Evolutionary conservation across 2,888 invertebrate genomes (phyloP).

Genomic region (Dryococelus australis): DNA sequence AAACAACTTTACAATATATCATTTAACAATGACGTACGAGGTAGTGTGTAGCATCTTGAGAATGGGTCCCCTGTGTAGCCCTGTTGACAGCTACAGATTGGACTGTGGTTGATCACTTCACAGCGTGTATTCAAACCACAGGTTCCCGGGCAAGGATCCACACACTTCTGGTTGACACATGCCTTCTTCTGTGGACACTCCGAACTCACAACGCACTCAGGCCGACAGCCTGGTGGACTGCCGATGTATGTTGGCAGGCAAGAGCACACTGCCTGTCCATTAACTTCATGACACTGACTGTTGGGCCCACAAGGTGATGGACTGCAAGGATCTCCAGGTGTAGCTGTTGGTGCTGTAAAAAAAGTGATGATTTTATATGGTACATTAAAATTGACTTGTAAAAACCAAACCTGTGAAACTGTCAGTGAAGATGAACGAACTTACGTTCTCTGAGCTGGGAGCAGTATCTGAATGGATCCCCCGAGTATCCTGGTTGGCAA

Average conservation of each 20-base stretch:
- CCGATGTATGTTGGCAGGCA: slow-evolving; percentile 79
- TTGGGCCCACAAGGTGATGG: slow-evolving; percentile 54
- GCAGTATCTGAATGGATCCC: slow-evolving; percentile 66
- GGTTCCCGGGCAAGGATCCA: slow-evolving; percentile 57
- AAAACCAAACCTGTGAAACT: too few relatives aligned
- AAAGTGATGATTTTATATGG: background rate
- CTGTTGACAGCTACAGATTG: slow-evolving; percentile 59
- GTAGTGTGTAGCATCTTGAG: slow-evolving; percentile 70
- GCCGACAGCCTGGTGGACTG: slow-evolving; percentile 69
- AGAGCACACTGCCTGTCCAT: slow-evolving; percentile 80
- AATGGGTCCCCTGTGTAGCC: slow-evolving; percentile 78
- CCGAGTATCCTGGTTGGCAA: slow-evolving; percentile 59
- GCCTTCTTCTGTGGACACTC: slow-evolving; percentile 67
- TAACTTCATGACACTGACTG: slow-evolving; percentile 56
- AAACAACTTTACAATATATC: too few relatives aligned
- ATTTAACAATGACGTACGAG: slow-evolving; percentile 46
- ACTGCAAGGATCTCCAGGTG: slow-evolving; percentile 49
- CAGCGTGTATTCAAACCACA: slow-evolving; percentile 58
- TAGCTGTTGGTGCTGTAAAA: slow-evolving; percentile 31
- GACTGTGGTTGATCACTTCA: slow-evolving; percentile 60
- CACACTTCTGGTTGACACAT: slow-evolving; percentile 59
- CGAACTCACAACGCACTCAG: slow-evolving; percentile 59
- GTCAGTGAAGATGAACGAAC: background rate
- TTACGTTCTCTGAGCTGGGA: slow-evolving; percentile 54
- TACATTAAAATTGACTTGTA: background rate